A percentile compares a stretch with the other conserved stretches of the same genome.
Evolutionary conservation across 2,797 vertebrate genomes (phyloP).

Genomic region (Decapterus maruadsi): DNA sequence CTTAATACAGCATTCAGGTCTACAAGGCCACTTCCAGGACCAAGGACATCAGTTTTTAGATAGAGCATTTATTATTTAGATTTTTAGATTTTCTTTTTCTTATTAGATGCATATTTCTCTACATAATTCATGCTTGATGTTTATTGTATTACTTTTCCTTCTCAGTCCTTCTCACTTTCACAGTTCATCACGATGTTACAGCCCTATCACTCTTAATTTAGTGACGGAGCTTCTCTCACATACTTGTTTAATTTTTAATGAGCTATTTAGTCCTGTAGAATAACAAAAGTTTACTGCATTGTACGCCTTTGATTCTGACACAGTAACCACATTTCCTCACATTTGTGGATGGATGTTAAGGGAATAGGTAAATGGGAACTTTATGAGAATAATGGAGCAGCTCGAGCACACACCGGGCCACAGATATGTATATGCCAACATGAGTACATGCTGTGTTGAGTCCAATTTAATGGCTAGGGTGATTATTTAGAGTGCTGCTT

Average conservation of each 20-base stretch:
- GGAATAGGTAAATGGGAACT: conserved; percentile 8
- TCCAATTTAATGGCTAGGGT: conserved; percentile 42
- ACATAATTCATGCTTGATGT: too few species aligned
- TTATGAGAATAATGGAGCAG: conserved; percentile 7
- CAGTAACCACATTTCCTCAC: background rate
- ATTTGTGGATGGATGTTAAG: background rate
- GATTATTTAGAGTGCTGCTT: conserved; percentile 60
- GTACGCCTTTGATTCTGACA: background rate
- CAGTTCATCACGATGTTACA: background rate
- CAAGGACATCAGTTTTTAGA: background rate
- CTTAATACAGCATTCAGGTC: background rate
- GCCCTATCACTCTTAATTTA: background rate
- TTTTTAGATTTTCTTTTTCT: background rate
- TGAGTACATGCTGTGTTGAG: conserved; percentile 9
- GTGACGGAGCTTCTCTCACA: background rate
- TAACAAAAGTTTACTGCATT: background rate
- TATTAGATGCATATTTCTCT: background rate
- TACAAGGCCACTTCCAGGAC: background rate
- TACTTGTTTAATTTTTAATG: background rate
- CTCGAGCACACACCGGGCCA: background rate
- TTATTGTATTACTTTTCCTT: too few species aligned
- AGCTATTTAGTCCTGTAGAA: background rate
- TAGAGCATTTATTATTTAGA: background rate
- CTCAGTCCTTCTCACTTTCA: background rate
- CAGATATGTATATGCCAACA: background rate